These are phyloP conservation scores for Nyctibius bracteatus DNA, from an alignment of 2,113 vertebrate species.

Conservation along the genomic window DNA sequence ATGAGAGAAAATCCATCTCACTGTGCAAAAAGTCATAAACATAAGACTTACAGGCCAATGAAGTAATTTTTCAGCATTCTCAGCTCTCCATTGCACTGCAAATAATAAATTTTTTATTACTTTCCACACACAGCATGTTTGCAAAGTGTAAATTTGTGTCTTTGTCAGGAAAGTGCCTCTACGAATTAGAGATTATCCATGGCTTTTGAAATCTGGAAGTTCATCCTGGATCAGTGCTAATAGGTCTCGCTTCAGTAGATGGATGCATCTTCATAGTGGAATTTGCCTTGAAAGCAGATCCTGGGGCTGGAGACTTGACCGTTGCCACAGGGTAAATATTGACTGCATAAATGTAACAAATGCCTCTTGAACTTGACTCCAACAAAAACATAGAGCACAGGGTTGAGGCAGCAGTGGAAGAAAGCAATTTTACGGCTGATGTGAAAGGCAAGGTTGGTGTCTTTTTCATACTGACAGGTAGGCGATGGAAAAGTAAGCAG, in stretches of 20 bases:
- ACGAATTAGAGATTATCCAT: neutral
- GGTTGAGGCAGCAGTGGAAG: constrained; percentile 93
- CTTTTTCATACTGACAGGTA: constrained; percentile 55
- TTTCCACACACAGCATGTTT: neutral
- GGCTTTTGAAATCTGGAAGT: neutral
- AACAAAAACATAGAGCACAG: constrained; percentile 88
- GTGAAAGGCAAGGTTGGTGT: constrained; percentile 60
- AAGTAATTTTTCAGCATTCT: neutral
- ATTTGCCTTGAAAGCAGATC: neutral
- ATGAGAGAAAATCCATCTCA: neutral
- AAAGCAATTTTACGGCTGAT: constrained; percentile 82
- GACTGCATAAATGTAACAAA: constrained; percentile 71
- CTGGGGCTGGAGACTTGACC: neutral
- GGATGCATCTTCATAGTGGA: constrained; percentile 53
- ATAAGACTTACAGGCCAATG: neutral
- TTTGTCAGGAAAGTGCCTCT: neutral
- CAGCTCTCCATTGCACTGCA: neutral
- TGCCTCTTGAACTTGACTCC: constrained; percentile 91
- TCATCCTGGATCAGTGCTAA: neutral
- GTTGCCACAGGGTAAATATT: neutral
- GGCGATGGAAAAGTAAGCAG: constrained; percentile 55
- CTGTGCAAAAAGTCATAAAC: neutral
- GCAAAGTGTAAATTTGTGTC: neutral
- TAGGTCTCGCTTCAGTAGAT: constrained; percentile 52
- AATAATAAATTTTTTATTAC: neutral